phyloP scores from a whole-genome alignment of 2,888 invertebrate genomes.

The Drosophila buzzatii region DNA sequence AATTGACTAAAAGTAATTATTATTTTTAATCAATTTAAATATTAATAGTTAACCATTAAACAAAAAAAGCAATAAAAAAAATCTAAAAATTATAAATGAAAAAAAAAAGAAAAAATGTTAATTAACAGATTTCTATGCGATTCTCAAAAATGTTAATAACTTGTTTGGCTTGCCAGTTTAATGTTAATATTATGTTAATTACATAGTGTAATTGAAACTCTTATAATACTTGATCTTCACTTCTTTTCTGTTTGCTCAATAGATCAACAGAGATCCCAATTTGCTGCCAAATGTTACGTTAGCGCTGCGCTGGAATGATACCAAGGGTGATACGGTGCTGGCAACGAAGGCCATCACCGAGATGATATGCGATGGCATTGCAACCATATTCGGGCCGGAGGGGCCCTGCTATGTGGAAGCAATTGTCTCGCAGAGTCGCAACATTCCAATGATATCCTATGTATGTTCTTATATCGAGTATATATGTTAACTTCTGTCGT shows the following conservation, averaged over 20 bases:
- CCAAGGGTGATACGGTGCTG: constrained; percentile 92
- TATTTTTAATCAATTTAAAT: no score
- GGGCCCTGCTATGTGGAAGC: constrained; percentile 97
- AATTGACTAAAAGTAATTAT: no score
- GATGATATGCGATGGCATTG: constrained; percentile 95
- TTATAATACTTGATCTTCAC: no score
- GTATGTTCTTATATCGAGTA: constrained; percentile 88
- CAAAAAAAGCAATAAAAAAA: no score
- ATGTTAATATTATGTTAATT: neutral
- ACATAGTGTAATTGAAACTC: no score
- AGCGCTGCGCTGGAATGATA: constrained; percentile 92
- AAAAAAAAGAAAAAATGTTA: no score
- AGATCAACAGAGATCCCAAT: constrained; percentile 90
- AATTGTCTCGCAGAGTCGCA: constrained; percentile 95
- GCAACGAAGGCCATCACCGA: constrained; percentile 94
- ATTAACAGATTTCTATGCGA: neutral
- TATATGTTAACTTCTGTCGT: neutral
- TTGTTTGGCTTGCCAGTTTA: neutral
- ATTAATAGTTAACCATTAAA: no score
- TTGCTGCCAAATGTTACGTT: constrained; percentile 91
- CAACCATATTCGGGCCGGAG: constrained; percentile 98
- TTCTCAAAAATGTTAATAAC: neutral
- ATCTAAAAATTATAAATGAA: no score
- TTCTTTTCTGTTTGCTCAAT: constrained; percentile 20
- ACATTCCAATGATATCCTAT: constrained; percentile 98